phyloP scores from a whole-genome alignment of 2,113 vertebrate species.

The Hippocampus abdominalis region DNA sequence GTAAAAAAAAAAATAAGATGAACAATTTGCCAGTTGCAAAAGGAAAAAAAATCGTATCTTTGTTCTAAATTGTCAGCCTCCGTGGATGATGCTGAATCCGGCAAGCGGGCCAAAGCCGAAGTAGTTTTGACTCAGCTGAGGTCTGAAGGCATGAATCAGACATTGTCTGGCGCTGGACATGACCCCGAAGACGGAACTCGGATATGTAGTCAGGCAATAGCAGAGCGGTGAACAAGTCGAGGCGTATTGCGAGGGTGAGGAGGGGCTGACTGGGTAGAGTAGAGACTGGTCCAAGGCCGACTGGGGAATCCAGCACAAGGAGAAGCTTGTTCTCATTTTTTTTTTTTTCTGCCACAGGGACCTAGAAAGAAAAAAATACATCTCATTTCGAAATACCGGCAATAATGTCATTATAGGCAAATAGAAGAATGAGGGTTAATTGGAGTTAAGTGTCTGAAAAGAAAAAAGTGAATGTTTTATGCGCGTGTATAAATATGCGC shows the following conservation, averaged over 20 bases:
- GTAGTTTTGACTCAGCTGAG: slow-evolving; percentile 2
- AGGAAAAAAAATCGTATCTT: background rate
- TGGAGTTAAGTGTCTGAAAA: slow-evolving; percentile 63
- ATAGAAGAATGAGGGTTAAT: slow-evolving; percentile 63
- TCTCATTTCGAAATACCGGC: slow-evolving; percentile 41
- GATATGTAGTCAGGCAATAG: slow-evolving; percentile 37
- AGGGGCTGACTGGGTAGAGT: slow-evolving; percentile 14
- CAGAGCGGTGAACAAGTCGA: slow-evolving; percentile 23
- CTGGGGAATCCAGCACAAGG: slow-evolving; percentile 54
- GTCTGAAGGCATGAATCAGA: slow-evolving; percentile 50
- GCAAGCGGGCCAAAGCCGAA: background rate
- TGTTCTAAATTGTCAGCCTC: background rate
- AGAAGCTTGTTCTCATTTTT: slow-evolving; percentile 52
- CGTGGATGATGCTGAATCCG: slow-evolving; percentile 17
- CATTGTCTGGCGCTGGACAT: slow-evolving; percentile 42
- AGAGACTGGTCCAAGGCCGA: slow-evolving; percentile 26
- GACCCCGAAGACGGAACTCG: slow-evolving; percentile 40
- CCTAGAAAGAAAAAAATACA: slow-evolving; percentile 39
- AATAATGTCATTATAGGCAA: slow-evolving; percentile 69
- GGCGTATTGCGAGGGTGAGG: slow-evolving; percentile 11
- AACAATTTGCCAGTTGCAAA: background rate
- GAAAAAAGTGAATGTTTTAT: background rate
- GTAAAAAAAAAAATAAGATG: too few relatives aligned
- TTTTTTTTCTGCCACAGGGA: slow-evolving; percentile 20
- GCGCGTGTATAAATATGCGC: slow-evolving; percentile 31